Percentiles rank a stretch among this genome's conserved stretches.
Evolutionary conservation across 2,888 invertebrate species (phyloP).

Genomic region (Sesia apiformis): DNA sequence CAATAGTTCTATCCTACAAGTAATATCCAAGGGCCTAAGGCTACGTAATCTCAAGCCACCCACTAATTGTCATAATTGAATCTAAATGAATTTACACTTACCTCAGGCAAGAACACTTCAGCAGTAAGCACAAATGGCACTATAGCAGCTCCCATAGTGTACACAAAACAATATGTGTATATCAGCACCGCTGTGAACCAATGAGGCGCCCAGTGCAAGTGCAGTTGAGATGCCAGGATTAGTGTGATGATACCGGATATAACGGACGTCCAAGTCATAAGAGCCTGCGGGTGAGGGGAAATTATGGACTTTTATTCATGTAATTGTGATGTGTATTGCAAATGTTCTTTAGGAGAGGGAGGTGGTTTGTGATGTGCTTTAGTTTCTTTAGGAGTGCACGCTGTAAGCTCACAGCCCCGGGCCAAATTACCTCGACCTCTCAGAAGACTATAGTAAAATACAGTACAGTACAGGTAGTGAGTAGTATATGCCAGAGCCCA

Average conservation of each 20-base stretch:
- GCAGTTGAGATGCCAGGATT: constrained; percentile 32
- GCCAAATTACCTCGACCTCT: no score
- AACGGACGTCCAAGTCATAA: constrained; percentile 24
- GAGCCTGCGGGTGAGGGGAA: constrained; percentile 16
- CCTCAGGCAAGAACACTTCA: constrained; percentile 57
- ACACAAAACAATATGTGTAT: constrained; percentile 40
- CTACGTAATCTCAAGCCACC: no score
- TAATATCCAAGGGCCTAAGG: no score
- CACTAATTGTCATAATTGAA: no score
- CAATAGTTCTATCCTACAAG: no score
- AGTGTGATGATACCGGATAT: constrained; percentile 29
- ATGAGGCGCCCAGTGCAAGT: constrained; percentile 31
- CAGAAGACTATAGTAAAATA: no score
- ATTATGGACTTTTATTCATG: not conserved
- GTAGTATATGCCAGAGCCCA: no score
- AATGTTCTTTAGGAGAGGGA: not conserved
- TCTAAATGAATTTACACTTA: constrained; percentile 8
- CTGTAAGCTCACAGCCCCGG: no score
- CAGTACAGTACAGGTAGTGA: no score
- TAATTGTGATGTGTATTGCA: not conserved
- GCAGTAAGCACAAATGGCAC: constrained; percentile 49
- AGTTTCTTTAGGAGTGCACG: no score
- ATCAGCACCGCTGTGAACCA: constrained; percentile 39
- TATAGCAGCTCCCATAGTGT: constrained; percentile 45
- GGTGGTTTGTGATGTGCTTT: no score